Conservation (phyloP, 2,113 vertebrate species). For the Notiomystis cincta region DNA sequence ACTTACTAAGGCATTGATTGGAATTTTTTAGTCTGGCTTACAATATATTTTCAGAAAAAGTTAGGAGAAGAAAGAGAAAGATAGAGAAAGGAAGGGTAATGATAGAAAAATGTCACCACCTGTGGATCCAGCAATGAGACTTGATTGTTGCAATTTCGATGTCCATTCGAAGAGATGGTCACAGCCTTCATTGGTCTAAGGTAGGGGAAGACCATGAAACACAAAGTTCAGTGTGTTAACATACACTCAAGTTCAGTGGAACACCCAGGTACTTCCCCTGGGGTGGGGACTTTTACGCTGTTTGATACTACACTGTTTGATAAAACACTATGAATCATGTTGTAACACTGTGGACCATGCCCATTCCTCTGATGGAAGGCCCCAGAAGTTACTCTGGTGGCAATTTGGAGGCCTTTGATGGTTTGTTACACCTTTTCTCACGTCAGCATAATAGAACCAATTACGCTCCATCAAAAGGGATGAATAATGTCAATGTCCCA, state of each 20-base stretch:
- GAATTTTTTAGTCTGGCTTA: background rate
- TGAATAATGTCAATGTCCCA: background rate
- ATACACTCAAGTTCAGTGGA: background rate
- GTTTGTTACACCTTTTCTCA: background rate
- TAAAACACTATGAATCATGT: background rate
- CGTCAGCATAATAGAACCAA: background rate
- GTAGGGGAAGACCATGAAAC: background rate
- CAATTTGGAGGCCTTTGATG: background rate
- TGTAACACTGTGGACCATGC: background rate
- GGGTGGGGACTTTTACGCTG: background rate
- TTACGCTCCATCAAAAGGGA: background rate
- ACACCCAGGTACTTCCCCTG: background rate
- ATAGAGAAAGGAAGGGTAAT: background rate
- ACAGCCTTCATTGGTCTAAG: background rate
- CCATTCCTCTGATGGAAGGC: background rate
- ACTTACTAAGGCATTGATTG: background rate
- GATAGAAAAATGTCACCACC: background rate
- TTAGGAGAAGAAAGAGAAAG: background rate
- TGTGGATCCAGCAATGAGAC: no score
- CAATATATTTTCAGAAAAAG: background rate
- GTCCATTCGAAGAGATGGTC: background rate
- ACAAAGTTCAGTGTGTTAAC: background rate
- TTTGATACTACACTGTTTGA: background rate
- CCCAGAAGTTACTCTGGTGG: background rate
- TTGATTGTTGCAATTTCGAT: background rate